These are phyloP conservation scores for Psittacula cyanocephala DNA, from an alignment of 2,113 vertebrate genomes.

Conservation along the genomic window DNA sequence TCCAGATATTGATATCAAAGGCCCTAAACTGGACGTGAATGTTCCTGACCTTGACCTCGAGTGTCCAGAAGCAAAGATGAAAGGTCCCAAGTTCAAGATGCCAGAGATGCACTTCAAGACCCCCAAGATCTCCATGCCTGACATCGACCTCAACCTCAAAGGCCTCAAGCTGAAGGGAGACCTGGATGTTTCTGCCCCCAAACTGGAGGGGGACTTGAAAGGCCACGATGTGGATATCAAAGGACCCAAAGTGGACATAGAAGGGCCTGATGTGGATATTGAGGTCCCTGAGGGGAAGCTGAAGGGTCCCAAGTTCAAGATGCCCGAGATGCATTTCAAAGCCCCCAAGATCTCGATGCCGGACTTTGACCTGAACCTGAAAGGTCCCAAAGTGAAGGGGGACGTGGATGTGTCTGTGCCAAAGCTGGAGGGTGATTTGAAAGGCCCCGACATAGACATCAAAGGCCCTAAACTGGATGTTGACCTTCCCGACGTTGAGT, in stretches of 20 bases:
- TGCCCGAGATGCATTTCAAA: neutral
- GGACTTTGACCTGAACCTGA: neutral
- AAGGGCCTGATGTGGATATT: too few relatives aligned
- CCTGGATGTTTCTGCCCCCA: neutral
- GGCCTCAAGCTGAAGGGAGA: neutral
- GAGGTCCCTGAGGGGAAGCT: neutral
- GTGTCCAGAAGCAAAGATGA: too few relatives aligned
- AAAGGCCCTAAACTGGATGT: constrained; percentile 7
- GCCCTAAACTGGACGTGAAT: too few relatives aligned
- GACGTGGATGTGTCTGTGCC: neutral
- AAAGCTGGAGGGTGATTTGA: constrained; percentile 35
- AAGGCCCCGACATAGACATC: constrained; percentile 40
- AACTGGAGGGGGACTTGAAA: too few relatives aligned
- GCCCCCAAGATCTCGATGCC: neutral
- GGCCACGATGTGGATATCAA: too few relatives aligned
- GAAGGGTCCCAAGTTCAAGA: neutral
- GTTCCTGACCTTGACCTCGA: too few relatives aligned
- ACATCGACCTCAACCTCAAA: too few relatives aligned
- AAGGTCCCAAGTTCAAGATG: too few relatives aligned
- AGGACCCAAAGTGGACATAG: too few relatives aligned
- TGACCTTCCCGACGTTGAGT: neutral
- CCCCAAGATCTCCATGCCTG: too few relatives aligned
- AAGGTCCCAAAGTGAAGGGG: neutral
- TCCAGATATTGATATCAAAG: too few relatives aligned
- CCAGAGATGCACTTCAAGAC: too few relatives aligned